Conservation (phyloP, 64 coral and sea anemone genomes). For the Montipora efflorescens region DNA sequence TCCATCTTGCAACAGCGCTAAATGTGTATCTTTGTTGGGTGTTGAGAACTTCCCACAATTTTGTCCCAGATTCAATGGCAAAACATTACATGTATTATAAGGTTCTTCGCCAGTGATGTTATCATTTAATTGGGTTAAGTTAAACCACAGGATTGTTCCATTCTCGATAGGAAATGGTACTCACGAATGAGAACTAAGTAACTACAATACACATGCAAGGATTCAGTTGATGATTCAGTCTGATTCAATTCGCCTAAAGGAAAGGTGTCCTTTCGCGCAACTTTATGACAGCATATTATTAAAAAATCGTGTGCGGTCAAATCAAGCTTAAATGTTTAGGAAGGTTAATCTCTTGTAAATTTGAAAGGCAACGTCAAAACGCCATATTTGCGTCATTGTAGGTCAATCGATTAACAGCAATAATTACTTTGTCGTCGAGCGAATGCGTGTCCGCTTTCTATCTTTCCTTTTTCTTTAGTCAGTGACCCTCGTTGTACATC, state of each 20-base stretch:
- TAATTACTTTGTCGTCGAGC: too few relatives aligned
- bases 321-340: background rate
- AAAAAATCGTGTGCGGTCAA: background rate
- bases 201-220: too few relatives aligned
- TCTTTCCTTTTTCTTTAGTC: background rate
- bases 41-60: too few relatives aligned
- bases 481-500: slow-evolving; percentile 7
- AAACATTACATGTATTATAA: too few relatives aligned
- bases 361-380: background rate
- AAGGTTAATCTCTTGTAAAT: slow-evolving; percentile 36
- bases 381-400: background rate
- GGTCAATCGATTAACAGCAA: background rate
- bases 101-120: too few relatives aligned
- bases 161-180: background rate
- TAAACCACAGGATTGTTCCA: slow-evolving; percentile 18
- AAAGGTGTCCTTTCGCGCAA: slow-evolving; percentile 8
- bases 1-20: background rate
- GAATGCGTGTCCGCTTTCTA: background rate
- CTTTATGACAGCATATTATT: slow-evolving; percentile 11
- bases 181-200: background rate
- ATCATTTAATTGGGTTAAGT: background rate
- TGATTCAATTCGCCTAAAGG: background rate
- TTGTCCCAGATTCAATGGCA: too few relatives aligned
- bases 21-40: background rate
- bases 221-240: background rate